Conservation (phyloP, 2,113 vertebrate species). For the Elaphurus davidianus region DNA sequence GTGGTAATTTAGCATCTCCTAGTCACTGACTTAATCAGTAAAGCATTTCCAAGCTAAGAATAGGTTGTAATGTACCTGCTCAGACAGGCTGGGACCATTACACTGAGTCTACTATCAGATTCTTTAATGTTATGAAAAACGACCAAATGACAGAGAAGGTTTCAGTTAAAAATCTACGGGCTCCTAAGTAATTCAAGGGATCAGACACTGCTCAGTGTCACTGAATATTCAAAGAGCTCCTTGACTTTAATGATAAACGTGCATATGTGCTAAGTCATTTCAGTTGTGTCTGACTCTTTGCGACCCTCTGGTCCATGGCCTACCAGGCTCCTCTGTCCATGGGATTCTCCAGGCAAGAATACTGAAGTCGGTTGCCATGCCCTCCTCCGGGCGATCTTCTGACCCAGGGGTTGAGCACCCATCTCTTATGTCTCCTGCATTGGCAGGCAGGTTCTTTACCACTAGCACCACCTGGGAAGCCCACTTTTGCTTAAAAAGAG, state of each 20-base stretch:
- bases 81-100: background rate
- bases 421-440: background rate
- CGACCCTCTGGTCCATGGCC: background rate
- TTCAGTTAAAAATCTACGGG: background rate
- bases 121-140: background rate
- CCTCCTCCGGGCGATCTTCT: background rate
- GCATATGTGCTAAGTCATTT: background rate
- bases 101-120: background rate
- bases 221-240: background rate
- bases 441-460: background rate
- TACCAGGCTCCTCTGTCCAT: background rate
- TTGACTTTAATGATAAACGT: background rate
- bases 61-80: background rate
- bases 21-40: background rate
- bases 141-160: background rate
- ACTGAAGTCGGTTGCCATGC: background rate
- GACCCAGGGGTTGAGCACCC: background rate
- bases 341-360: background rate
- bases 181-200: background rate
- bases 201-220: background rate
- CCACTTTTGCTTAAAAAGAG: background rate
- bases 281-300: background rate
- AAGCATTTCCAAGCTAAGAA: background rate
- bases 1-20: background rate
- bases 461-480: background rate